These are phyloP conservation scores for Physella acuta DNA, from an alignment of 1,140 invertebrate species.

Conservation along the genomic window DNA sequence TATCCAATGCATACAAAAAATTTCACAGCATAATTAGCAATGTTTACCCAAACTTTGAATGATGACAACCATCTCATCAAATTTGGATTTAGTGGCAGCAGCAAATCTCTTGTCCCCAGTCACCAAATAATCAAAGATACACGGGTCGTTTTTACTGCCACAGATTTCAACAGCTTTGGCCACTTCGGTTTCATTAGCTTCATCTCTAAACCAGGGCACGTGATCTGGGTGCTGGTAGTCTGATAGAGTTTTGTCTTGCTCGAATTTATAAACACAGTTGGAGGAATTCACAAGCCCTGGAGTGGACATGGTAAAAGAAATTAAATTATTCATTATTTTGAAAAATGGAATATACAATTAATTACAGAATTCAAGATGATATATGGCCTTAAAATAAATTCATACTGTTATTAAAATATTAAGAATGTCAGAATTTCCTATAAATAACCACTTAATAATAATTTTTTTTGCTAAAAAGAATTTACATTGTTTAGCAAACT, in stretches of 20 bases:
- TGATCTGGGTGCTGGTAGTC: conserved; percentile 29
- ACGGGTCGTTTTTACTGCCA: conserved; percentile 27
- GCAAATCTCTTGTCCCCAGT: conserved; percentile 32
- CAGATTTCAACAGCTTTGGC: conserved; percentile 24
- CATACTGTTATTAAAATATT: no score
- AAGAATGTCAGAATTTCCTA: neutral
- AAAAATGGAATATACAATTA: no score
- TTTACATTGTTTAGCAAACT: conserved; percentile 31
- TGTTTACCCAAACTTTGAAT: neutral
- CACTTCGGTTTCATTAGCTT: conserved; percentile 17
- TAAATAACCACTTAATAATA: neutral
- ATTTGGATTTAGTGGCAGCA: conserved; percentile 3
- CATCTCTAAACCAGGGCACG: conserved; percentile 30
- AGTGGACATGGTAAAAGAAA: no score
- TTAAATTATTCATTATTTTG: no score
- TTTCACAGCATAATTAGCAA: neutral
- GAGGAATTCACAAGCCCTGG: conserved; percentile 30
- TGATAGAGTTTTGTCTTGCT: conserved; percentile 15
- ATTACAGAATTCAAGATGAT: no score
- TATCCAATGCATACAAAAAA: no score
- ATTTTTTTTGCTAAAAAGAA: neutral
- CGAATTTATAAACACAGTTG: conserved; percentile 28
- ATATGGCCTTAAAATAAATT: no score
- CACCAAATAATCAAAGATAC: conserved; percentile 34
- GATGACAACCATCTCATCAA: neutral